These are phyloP conservation scores for Tenualosa ilisha DNA, from an alignment of 2,797 vertebrate species.

Conservation along the genomic window DNA sequence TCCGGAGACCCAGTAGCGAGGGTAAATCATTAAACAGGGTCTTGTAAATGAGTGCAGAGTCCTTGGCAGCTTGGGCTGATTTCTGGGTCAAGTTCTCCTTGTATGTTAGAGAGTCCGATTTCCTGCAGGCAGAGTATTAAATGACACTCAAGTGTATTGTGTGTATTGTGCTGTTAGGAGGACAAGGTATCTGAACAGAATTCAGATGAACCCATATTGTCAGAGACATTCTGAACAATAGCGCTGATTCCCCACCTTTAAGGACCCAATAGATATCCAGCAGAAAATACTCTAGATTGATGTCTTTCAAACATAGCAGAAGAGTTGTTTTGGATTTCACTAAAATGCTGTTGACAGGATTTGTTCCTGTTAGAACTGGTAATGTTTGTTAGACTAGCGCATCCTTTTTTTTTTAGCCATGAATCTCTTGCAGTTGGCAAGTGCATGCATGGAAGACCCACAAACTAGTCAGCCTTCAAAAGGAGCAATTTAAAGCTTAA, in stretches of 20 bases:
- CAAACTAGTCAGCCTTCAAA: too few relatives aligned
- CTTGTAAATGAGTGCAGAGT: conserved; percentile 18
- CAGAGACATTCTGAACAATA: not conserved
- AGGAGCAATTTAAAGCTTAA: too few relatives aligned
- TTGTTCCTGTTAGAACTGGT: not conserved
- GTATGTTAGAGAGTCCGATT: not conserved
- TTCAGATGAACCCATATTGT: not conserved
- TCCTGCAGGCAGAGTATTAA: not conserved
- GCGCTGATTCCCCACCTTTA: not conserved
- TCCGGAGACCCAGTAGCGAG: conserved; percentile 3
- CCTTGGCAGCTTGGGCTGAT: not conserved
- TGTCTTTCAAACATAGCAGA: not conserved
- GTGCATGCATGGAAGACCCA: not conserved
- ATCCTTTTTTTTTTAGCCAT: not conserved
- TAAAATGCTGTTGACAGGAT: not conserved
- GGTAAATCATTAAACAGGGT: conserved; percentile 15
- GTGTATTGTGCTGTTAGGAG: not conserved
- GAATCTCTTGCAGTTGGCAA: not conserved
- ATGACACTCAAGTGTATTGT: not conserved
- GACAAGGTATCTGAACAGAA: not conserved
- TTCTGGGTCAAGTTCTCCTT: conserved; percentile 7
- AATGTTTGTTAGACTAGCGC: not conserved
- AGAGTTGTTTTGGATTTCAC: not conserved
- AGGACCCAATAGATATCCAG: not conserved
- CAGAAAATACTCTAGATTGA: not conserved